A percentile compares a stretch with the other conserved stretches of the same genome.
Conservation (phyloP, 2,888 invertebrate species). For the Alloplasta piceator region DNA sequence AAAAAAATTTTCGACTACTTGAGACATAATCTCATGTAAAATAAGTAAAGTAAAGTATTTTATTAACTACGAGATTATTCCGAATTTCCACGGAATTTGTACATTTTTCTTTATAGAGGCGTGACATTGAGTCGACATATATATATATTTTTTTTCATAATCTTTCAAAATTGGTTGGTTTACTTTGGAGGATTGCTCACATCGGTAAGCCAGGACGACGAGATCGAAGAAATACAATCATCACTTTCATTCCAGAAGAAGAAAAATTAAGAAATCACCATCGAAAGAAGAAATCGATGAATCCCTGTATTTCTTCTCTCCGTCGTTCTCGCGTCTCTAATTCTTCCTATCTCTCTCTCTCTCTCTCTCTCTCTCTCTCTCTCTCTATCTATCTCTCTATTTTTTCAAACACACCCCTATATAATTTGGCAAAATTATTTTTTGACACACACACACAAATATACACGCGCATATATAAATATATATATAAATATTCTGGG, state of each 20-base stretch:
- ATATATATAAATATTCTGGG: slow-evolving; percentile 74
- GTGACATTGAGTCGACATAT: slow-evolving; percentile 31
- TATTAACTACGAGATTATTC: slow-evolving; percentile 31
- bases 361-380: too few species aligned
- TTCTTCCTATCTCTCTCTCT: too few species aligned
- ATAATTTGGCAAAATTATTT: slow-evolving; percentile 74
- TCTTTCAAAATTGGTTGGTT: slow-evolving; percentile 68
- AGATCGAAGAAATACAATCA: slow-evolving; percentile 42
- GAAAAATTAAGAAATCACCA: neutral
- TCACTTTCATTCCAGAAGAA: neutral
- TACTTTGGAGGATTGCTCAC: slow-evolving; percentile 71
- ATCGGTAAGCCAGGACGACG: slow-evolving; percentile 57
- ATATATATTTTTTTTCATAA: slow-evolving; percentile 49
- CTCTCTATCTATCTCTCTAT: too few species aligned
- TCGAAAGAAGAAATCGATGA: neutral
- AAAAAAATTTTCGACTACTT: slow-evolving; percentile 16
- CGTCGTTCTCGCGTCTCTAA: slow-evolving; percentile 61
- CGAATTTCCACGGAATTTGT: slow-evolving; percentile 56
- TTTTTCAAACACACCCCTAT: slow-evolving; percentile 67
- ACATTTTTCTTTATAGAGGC: slow-evolving; percentile 44
- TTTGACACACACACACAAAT: too few species aligned
- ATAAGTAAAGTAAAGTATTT: slow-evolving; percentile 4
- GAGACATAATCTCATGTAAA: neutral
- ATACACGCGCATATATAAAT: too few species aligned
- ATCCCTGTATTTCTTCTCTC: slow-evolving; percentile 47